These are phyloP conservation scores for Drepanosiphum platanoidis DNA, from an alignment of 2,888 invertebrate species.

Conservation along the genomic window DNA sequence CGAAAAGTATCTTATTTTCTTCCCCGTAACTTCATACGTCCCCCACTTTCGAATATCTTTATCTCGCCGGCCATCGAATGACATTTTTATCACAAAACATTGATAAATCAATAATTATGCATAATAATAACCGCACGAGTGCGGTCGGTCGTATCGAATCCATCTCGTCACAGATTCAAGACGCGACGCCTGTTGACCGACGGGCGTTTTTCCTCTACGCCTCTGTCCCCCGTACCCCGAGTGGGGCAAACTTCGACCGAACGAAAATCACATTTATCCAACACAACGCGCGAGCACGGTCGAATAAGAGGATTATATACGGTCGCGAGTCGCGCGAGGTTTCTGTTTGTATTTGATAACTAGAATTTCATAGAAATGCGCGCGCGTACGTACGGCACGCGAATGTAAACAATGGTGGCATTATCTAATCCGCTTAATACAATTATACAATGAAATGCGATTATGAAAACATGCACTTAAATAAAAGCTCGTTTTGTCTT, in stretches of 20 bases:
- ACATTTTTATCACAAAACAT: too few relatives aligned
- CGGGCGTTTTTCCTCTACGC: not conserved
- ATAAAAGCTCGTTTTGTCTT: conserved; percentile 18
- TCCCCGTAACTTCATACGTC: too few relatives aligned
- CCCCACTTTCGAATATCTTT: too few relatives aligned
- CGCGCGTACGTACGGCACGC: not conserved
- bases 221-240: not conserved
- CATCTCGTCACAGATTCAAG: not conserved
- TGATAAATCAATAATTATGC: too few relatives aligned
- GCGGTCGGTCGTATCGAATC: too few relatives aligned
- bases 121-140: too few relatives aligned
- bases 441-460: conserved; percentile 12
- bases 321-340: not conserved
- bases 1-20: too few relatives aligned
- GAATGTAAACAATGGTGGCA: conserved; percentile 45
- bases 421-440: conserved; percentile 45
- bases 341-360: conserved; percentile 49
- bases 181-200: not conserved
- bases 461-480: conserved; percentile 15
- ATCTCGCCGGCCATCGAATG: too few relatives aligned
- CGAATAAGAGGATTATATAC: conserved; percentile 32
- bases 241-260: not conserved
- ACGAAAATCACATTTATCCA: conserved; percentile 28
- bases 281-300: not conserved
- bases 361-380: conserved; percentile 32